Percentiles rank a stretch among this genome's conserved stretches.
Conservation (phyloP, 2,113 vertebrate species). For the Percopsis transmontana region DNA sequence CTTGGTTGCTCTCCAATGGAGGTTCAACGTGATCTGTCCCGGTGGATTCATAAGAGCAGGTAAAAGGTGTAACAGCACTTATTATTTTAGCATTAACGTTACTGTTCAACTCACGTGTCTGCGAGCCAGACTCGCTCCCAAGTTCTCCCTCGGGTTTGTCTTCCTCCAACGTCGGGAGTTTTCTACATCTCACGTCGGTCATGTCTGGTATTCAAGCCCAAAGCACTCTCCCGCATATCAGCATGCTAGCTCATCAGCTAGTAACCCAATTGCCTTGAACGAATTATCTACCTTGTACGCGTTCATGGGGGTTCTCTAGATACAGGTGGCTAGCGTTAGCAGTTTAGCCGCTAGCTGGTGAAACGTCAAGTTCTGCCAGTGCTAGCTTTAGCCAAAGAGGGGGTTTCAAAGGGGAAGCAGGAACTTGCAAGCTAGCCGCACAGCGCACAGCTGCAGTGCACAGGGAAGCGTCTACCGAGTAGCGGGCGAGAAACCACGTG, state of each 20-base stretch:
- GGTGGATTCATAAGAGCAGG: background rate
- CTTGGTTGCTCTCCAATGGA: background rate
- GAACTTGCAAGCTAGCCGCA: background rate
- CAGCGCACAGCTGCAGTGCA: too few relatives aligned
- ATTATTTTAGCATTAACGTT: background rate
- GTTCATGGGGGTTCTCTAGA: too few relatives aligned
- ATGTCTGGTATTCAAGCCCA: slow-evolving; percentile 52
- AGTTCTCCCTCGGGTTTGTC: slow-evolving; percentile 20
- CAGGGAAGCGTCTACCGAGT: too few relatives aligned
- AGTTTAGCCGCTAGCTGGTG: background rate
- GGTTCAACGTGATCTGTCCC: background rate
- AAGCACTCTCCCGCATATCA: slow-evolving; percentile 7
- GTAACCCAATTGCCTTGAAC: background rate
- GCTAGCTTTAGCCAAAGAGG: background rate
- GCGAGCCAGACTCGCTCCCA: background rate
- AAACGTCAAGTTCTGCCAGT: background rate
- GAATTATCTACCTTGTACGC: background rate
- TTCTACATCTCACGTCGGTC: slow-evolving; percentile 65
- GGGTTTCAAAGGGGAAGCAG: background rate
- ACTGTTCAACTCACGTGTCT: slow-evolving; percentile 39
- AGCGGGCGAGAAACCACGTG: too few relatives aligned
- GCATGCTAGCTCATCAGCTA: slow-evolving; percentile 74
- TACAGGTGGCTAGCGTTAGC: background rate
- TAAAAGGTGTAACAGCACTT: too few relatives aligned
- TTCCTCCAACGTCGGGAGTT: slow-evolving; percentile 34